Evolutionary conservation across 1,140 invertebrate species (phyloP).

Genomic region (Periplaneta americana): DNA sequence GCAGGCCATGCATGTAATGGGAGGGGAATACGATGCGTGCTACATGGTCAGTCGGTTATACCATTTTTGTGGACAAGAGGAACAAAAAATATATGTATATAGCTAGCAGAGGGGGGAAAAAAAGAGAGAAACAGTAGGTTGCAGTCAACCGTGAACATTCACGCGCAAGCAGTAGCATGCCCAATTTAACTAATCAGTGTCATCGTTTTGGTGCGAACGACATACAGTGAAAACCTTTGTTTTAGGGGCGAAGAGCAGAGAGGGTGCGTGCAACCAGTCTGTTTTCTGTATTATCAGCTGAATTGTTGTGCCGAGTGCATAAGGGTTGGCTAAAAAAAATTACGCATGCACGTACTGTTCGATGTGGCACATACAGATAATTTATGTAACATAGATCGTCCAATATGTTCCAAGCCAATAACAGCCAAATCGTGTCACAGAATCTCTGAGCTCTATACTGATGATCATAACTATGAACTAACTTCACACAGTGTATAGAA

Average conservation of each 20-base stretch:
- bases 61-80: not conserved
- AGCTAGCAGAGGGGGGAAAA: too few species aligned
- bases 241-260: too few species aligned
- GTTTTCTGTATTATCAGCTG: not conserved
- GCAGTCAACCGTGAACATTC: not conserved
- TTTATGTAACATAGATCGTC: too few species aligned
- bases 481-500: too few species aligned
- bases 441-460: too few species aligned
- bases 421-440: not conserved
- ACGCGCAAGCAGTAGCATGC: not conserved
- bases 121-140: not conserved
- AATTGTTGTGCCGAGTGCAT: not conserved
- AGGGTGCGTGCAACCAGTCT: too few species aligned
- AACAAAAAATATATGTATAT: not conserved
- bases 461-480: too few species aligned
- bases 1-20: not conserved
- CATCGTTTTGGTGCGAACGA: not conserved
- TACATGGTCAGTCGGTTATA: not conserved
- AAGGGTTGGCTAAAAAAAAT: not conserved
- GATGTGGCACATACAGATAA: too few species aligned
- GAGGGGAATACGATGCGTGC: not conserved
- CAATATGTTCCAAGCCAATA: not conserved
- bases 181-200: not conserved
- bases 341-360: too few species aligned
- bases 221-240: not conserved